These are phyloP conservation scores for Ormyrus labotus DNA, from an alignment of 2,888 invertebrate genomes.

Conservation along the genomic window DNA sequence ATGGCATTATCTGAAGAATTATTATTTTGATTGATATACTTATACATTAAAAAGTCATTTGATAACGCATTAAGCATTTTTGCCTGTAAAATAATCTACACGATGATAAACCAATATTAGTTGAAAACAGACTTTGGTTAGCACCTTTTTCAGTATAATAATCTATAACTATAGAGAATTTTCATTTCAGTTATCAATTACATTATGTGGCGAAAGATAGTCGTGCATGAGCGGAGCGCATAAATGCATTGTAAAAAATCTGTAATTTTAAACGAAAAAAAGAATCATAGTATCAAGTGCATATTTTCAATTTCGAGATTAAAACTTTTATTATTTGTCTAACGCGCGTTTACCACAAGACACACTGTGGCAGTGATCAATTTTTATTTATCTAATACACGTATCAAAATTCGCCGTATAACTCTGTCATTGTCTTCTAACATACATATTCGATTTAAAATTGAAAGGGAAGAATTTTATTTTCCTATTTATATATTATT, in stretches of 20 bases:
- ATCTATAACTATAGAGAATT: slow-evolving; percentile 17
- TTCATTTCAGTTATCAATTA: background rate
- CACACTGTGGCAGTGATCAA: slow-evolving; percentile 46
- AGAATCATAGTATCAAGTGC: background rate
- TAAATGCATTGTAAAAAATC: slow-evolving; percentile 39
- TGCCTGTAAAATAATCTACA: slow-evolving; percentile 40
- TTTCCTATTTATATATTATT: slow-evolving; percentile 16
- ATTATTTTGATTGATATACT: background rate
- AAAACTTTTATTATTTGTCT: slow-evolving; percentile 24
- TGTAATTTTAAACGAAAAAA: slow-evolving; percentile 12
- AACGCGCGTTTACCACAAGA: slow-evolving; percentile 25
- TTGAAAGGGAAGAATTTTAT: slow-evolving; percentile 8
- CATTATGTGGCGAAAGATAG: background rate
- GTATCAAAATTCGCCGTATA: slow-evolving; percentile 46
- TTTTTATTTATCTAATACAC: slow-evolving; percentile 43
- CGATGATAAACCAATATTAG: slow-evolving; percentile 49
- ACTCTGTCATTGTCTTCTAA: slow-evolving; percentile 20
- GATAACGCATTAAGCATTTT: slow-evolving; percentile 11
- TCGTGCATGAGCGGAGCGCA: slow-evolving; percentile 13
- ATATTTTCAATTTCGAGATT: background rate
- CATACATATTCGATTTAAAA: slow-evolving; percentile 23
- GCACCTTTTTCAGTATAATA: slow-evolving; percentile 56
- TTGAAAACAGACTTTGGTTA: slow-evolving; percentile 59
- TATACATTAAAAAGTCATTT: slow-evolving; percentile 16
- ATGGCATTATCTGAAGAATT: slow-evolving; percentile 9